Conservation (phyloP, 1,140 invertebrate genomes). For the Drosophila asahinai region DNA sequence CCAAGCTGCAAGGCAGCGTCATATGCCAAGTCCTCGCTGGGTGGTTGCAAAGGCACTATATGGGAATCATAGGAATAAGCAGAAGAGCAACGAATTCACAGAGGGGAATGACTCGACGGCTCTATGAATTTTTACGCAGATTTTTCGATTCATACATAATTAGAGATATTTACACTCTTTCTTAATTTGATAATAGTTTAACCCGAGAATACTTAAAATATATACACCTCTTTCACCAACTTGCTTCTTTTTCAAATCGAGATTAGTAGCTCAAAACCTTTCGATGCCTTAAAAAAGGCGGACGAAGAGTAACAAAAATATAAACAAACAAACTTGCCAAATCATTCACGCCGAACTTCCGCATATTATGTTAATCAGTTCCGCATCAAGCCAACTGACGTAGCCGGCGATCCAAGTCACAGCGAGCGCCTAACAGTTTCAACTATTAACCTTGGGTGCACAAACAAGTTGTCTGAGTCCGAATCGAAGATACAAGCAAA, state of each 20-base stretch:
- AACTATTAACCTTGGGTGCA: constrained; percentile 78
- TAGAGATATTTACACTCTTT: constrained; percentile 1
- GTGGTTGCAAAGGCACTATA: constrained; percentile 62
- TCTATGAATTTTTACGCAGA: background rate
- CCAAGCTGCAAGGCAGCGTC: constrained; percentile 77
- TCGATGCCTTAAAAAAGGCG: constrained; percentile 1
- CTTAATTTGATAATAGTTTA: too few species aligned
- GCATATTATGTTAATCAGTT: constrained; percentile 68
- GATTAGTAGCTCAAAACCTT: constrained; percentile 75
- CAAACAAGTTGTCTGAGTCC: constrained; percentile 20
- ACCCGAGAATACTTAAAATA: background rate
- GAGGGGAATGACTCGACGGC: background rate
- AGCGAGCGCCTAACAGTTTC: constrained; percentile 67
- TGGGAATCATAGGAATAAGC: background rate
- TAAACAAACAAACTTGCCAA: constrained; percentile 47
- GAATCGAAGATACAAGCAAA: constrained; percentile 30
- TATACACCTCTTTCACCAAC: constrained; percentile 18
- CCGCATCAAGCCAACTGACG: constrained; percentile 64
- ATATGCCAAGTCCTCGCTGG: constrained; percentile 75
- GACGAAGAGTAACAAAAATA: constrained; percentile 32
- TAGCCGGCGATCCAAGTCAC: constrained; percentile 41
- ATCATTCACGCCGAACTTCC: constrained; percentile 66
- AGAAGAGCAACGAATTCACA: background rate
- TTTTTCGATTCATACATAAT: too few species aligned
- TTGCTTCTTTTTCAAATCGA: constrained; percentile 31